These are phyloP conservation scores for Gavialis gangeticus DNA, from an alignment of 2,113 vertebrate genomes.

Conservation along the genomic window DNA sequence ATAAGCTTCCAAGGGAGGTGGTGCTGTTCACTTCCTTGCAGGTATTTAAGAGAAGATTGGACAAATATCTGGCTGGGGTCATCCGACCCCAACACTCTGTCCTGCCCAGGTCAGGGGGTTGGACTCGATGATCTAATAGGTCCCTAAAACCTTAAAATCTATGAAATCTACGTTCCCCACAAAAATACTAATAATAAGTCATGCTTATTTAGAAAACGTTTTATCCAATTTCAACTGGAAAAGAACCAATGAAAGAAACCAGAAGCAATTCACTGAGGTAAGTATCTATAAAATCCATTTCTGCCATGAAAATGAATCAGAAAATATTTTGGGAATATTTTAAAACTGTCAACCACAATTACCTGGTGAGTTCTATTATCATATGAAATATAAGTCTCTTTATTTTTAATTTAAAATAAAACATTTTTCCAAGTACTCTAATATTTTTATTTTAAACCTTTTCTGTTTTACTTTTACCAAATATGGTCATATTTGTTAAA, in stretches of 20 bases:
- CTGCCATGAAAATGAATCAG: neutral
- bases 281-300: neutral
- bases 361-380: neutral
- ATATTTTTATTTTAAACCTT: neutral
- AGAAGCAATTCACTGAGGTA: neutral
- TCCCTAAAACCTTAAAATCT: too few relatives aligned
- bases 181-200: neutral
- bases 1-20: too few relatives aligned
- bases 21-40: too few relatives aligned
- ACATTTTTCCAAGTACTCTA: neutral
- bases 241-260: neutral
- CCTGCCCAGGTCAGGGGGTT: too few relatives aligned
- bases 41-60: too few relatives aligned
- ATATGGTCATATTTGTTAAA: neutral
- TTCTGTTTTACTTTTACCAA: neutral
- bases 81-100: too few relatives aligned
- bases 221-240: neutral
- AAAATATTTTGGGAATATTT: neutral
- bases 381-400: neutral
- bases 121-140: too few relatives aligned
- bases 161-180: neutral
- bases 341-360: neutral
- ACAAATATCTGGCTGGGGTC: too few relatives aligned
- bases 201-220: neutral
- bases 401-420: conserved; percentile 3